Percentiles rank a stretch among this genome's conserved stretches.
These are phyloP conservation scores for Heliconius hewitsoni DNA, from an alignment of 1,140 invertebrate genomes.

Conservation along the genomic window DNA sequence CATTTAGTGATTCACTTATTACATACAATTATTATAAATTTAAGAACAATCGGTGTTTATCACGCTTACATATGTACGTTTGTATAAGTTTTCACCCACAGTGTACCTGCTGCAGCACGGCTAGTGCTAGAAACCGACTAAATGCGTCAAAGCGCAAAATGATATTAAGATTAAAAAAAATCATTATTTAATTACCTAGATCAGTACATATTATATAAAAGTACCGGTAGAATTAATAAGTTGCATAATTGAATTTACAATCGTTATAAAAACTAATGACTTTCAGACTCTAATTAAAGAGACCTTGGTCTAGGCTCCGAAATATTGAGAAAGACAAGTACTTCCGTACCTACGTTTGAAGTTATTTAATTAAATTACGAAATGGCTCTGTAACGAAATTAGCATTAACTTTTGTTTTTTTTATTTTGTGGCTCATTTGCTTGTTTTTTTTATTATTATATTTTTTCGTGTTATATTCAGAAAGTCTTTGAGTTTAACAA, in stretches of 20 bases:
- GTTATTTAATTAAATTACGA: slow-evolving; percentile 25
- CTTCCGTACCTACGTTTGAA: slow-evolving; percentile 20
- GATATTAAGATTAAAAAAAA: background rate
- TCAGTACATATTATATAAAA: slow-evolving; percentile 8
- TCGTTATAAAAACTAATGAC: slow-evolving; percentile 29
- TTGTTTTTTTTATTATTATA: background rate
- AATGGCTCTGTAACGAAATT: slow-evolving; percentile 16
- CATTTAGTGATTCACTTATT: background rate
- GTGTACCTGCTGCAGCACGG: background rate
- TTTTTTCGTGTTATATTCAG: background rate
- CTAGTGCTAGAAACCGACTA: background rate
- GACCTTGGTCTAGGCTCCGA: slow-evolving; percentile 30
- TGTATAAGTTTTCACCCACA: background rate
- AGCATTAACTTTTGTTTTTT: slow-evolving; percentile 4
- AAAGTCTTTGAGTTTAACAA: background rate
- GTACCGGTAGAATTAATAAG: slow-evolving; percentile 20
- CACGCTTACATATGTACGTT: too few species aligned
- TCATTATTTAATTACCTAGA: slow-evolving; percentile 1
- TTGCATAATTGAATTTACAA: slow-evolving; percentile 27
- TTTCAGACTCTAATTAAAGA: slow-evolving; percentile 28
- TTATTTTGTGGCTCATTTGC: background rate
- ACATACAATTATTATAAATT: background rate
- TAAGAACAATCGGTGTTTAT: too few species aligned
- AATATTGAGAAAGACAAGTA: slow-evolving; percentile 32
- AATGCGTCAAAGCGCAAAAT: background rate